Conservation (phyloP, 2,888 invertebrate species). For the Andricus quercusramuli region DNA sequence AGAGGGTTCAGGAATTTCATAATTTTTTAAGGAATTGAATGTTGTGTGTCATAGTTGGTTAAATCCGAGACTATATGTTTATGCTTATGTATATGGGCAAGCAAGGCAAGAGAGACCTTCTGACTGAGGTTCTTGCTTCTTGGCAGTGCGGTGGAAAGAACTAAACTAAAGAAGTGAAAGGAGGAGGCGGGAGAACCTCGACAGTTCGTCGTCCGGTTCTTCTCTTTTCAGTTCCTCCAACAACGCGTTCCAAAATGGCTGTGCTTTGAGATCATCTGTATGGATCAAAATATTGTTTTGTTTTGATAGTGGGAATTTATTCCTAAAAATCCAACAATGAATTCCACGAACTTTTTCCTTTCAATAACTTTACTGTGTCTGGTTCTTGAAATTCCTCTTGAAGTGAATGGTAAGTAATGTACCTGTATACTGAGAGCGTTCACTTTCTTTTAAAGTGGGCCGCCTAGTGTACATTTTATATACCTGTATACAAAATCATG, state of each 20-base stretch:
- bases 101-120: constrained; percentile 30
- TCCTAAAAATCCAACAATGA: not conserved
- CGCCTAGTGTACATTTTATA: not conserved
- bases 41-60: not conserved
- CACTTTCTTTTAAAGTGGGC: constrained; percentile 21
- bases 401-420: constrained; percentile 8
- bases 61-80: not conserved
- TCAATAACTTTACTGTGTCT: not conserved
- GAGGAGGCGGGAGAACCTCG: constrained; percentile 11
- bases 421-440: not conserved
- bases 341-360: not conserved
- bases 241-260: constrained; percentile 71
- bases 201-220: constrained; percentile 7
- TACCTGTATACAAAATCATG: not conserved
- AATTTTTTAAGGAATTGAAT: not conserved
- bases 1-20: not conserved
- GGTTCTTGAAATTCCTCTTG: not conserved
- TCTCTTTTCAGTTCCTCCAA: constrained; percentile 21
- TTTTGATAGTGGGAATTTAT: not conserved
- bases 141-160: not conserved
- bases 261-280: constrained; percentile 55
- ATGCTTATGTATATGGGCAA: not conserved
- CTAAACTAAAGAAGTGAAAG: not conserved
- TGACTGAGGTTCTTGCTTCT: constrained; percentile 14
- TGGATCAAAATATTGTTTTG: constrained; percentile 23